Conservation (phyloP, 2,797 vertebrate genomes). For the Carcharodon carcharias region DNA sequence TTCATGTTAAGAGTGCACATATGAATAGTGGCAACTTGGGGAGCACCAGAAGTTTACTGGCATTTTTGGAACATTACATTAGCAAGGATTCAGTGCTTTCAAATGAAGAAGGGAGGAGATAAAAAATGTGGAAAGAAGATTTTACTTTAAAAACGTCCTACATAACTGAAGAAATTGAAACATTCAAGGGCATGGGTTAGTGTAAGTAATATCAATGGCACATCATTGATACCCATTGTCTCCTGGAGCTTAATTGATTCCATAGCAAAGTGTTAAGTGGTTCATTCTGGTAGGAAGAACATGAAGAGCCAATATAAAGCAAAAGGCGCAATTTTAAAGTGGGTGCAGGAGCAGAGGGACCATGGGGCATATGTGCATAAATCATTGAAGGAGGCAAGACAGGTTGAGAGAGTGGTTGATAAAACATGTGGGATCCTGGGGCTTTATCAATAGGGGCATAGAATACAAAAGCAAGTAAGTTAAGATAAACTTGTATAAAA, state of each 20-base stretch:
- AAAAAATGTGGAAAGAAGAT: neutral
- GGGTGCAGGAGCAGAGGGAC: no score
- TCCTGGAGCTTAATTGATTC: neutral
- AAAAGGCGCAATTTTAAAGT: no score
- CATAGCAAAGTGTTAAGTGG: neutral
- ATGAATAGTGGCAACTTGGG: no score
- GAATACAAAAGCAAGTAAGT: no score
- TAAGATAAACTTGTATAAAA: no score
- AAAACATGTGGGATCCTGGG: no score
- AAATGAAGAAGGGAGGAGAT: neutral
- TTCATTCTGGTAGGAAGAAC: no score
- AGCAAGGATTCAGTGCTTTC: neutral
- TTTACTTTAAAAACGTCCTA: neutral
- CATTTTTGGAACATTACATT: neutral
- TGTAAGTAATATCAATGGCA: neutral
- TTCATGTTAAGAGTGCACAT: neutral
- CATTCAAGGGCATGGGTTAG: neutral
- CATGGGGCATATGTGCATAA: no score
- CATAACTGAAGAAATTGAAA: neutral
- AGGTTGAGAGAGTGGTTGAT: no score
- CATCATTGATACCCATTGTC: neutral
- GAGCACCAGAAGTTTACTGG: neutral
- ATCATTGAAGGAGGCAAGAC: no score
- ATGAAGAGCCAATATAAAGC: no score
- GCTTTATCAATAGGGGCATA: no score